phyloP scores from a whole-genome alignment of 2,113 vertebrate species.

The Synchiropus splendidus region DNA sequence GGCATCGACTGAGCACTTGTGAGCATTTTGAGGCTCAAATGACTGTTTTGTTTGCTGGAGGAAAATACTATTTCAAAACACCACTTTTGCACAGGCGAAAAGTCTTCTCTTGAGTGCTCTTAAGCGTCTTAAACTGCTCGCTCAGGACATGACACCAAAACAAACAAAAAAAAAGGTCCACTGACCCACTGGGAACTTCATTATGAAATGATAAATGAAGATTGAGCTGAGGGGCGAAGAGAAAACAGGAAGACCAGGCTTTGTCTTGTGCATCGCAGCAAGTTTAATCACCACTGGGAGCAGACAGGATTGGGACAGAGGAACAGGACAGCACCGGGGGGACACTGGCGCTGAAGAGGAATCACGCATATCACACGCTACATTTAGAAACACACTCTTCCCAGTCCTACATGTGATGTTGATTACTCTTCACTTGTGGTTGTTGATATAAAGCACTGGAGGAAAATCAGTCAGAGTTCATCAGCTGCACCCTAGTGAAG shows the following conservation, averaged over 20 bases:
- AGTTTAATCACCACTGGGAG: constrained; percentile 82
- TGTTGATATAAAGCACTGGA: constrained; percentile 76
- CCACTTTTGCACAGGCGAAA: too few relatives aligned
- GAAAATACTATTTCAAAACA: too few relatives aligned
- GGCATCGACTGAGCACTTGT: too few relatives aligned
- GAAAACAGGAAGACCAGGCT: constrained; percentile 3
- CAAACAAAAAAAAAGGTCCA: too few relatives aligned
- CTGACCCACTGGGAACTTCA: too few relatives aligned
- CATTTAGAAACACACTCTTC: constrained; percentile 69
- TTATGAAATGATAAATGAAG: too few relatives aligned
- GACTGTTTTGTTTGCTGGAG: too few relatives aligned
- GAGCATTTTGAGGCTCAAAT: too few relatives aligned
- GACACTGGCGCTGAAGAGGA: constrained; percentile 25
- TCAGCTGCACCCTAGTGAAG: constrained; percentile 69
- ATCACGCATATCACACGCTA: constrained; percentile 80
- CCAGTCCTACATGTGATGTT: constrained; percentile 83
- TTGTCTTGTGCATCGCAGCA: constrained; percentile 54
- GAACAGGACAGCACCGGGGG: constrained; percentile 37
- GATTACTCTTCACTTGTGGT: constrained; percentile 64
- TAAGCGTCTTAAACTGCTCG: too few relatives aligned
- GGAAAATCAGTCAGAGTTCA: constrained; percentile 76
- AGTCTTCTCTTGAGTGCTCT: too few relatives aligned
- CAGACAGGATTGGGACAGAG: constrained; percentile 34
- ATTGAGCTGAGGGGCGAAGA: too few relatives aligned
- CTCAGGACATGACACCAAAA: too few relatives aligned